These are phyloP conservation scores for Epicauta chinensis DNA, from an alignment of 1,140 invertebrate genomes.

Conservation along the genomic window DNA sequence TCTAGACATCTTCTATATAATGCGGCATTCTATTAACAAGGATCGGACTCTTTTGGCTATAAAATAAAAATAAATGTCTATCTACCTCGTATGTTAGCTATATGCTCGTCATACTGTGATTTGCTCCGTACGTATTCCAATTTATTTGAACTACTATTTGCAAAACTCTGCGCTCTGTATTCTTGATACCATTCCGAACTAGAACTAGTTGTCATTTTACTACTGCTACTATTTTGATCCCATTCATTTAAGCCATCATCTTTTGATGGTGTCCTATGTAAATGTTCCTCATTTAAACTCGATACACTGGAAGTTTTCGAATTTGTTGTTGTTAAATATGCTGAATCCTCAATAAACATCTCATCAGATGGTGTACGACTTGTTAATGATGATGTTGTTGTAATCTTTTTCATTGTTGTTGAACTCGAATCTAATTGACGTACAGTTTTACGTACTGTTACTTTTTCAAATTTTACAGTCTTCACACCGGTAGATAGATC, in stretches of 20 bases:
- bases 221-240: constrained; percentile 33
- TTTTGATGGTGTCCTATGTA: constrained; percentile 37
- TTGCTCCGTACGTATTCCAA: constrained; percentile 53
- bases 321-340: constrained; percentile 50
- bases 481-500: constrained; percentile 53
- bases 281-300: constrained; percentile 53
- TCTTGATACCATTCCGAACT: constrained; percentile 54
- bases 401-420: constrained; percentile 3
- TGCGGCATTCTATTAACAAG: too few species aligned
- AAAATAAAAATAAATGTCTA: too few species aligned
- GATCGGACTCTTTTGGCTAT: too few species aligned
- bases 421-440: constrained; percentile 40
- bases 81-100: constrained; percentile 74
- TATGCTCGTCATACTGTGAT: constrained; percentile 81
- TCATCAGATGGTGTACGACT: constrained; percentile 54
- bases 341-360: constrained; percentile 48
- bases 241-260: constrained; percentile 29
- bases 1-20: too few species aligned
- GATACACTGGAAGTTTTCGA: constrained; percentile 44
- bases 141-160: constrained; percentile 44
- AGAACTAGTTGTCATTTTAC: constrained; percentile 30
- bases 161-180: constrained; percentile 51
- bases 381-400: constrained; percentile 13
- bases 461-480: constrained; percentile 61
- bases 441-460: constrained; percentile 53